phyloP scores from a whole-genome alignment of 2,113 vertebrate species.

The Rafetus swinhoei region DNA sequence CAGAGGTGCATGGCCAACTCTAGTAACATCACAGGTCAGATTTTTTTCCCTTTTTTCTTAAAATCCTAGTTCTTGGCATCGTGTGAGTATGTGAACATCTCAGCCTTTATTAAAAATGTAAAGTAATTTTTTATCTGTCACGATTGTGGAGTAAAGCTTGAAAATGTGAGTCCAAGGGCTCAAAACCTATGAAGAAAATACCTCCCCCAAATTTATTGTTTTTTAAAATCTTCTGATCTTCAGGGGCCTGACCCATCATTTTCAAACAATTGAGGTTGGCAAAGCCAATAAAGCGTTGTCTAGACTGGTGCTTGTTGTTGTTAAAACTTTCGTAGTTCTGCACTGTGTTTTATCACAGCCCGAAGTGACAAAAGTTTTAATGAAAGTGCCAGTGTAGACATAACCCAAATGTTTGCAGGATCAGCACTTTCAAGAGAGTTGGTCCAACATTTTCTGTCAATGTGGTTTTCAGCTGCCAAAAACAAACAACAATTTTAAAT shows the following conservation, averaged over 20 bases:
- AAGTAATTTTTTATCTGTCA: not conserved
- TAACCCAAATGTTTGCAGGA: not conserved
- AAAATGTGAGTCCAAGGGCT: not conserved
- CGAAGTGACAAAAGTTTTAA: too few species aligned
- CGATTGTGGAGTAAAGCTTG: not conserved
- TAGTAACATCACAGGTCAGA: not conserved
- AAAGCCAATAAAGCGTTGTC: too few species aligned
- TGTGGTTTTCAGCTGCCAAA: constrained; percentile 12
- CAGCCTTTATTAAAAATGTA: not conserved
- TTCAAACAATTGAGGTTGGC: not conserved
- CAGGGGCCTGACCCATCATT: not conserved
- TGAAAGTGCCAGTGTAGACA: too few species aligned
- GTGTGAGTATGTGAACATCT: not conserved
- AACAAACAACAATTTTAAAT: not conserved
- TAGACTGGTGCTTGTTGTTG: too few species aligned
- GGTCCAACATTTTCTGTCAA: not conserved
- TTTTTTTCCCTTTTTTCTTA: not conserved
- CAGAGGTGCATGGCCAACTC: not conserved
- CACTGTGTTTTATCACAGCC: too few species aligned
- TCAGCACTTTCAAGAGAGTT: not conserved
- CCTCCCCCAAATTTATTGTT: not conserved
- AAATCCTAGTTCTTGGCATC: not conserved
- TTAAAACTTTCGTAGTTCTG: too few species aligned
- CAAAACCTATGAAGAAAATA: not conserved
- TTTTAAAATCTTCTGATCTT: not conserved